Evolutionary conservation across 1,140 invertebrate species (phyloP).

Genomic region (Saccostrea echinata): DNA sequence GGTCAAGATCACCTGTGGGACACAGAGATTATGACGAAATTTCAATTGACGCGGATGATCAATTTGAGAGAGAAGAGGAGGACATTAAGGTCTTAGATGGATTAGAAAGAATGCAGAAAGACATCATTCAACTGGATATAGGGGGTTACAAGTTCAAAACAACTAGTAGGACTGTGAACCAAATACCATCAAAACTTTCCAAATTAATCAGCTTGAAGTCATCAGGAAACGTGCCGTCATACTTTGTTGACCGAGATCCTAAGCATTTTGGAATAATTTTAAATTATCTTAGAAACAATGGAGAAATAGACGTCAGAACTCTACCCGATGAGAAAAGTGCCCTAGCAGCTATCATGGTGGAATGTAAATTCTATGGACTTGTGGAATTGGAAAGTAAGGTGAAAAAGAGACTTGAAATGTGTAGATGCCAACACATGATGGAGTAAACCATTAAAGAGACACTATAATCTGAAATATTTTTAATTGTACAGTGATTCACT

Average conservation of each 20-base stretch:
- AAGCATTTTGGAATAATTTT: neutral
- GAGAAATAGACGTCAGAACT: neutral
- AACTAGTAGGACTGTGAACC: too few relatives aligned
- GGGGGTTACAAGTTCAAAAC: too few relatives aligned
- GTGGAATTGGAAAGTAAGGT: neutral
- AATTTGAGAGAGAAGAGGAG: neutral
- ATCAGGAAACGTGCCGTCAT: too few relatives aligned
- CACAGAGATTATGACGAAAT: neutral
- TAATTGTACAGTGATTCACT: neutral
- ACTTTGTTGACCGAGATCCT: neutral
- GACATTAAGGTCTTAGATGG: neutral
- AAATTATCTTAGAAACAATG: constrained; percentile 13
- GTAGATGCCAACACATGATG: neutral
- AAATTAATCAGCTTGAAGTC: too few relatives aligned
- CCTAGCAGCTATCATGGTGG: neutral
- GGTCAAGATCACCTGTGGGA: neutral
- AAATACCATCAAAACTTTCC: too few relatives aligned
- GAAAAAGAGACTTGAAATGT: neutral
- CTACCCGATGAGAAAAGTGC: neutral
- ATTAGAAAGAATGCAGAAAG: neutral
- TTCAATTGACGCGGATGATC: neutral
- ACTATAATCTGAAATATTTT: neutral
- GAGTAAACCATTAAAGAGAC: neutral
- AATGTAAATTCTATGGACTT: neutral
- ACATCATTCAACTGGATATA: too few relatives aligned